A percentile compares a stretch with the other conserved stretches of the same genome.
These are phyloP conservation scores for Dinomys branickii DNA, from an alignment of 2,113 vertebrate species.

Conservation along the genomic window DNA sequence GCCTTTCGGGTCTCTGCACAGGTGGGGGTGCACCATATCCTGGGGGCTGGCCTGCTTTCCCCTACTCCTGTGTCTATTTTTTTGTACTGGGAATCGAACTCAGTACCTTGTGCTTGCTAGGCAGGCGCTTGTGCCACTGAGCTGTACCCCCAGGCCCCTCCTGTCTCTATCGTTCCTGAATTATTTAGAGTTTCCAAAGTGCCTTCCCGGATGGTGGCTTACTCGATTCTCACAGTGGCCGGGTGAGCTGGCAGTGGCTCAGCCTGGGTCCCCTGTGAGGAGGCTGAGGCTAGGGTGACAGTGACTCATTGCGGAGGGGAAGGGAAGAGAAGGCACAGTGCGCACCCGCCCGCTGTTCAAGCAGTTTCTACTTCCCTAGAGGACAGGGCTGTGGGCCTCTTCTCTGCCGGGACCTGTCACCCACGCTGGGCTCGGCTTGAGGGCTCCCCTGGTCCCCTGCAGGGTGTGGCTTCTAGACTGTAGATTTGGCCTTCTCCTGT, in stretches of 20 bases:
- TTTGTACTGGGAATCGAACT: no score
- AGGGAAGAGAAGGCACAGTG: background rate
- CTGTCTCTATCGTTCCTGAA: background rate
- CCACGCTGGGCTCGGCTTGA: background rate
- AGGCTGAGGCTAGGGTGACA: background rate
- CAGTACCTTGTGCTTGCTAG: no score
- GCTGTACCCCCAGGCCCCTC: no score
- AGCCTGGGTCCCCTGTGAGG: background rate
- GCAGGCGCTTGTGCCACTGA: no score
- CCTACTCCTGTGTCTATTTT: no score
- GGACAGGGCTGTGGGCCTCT: background rate
- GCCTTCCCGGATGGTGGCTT: slow-evolving; percentile 8
- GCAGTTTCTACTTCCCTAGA: slow-evolving; percentile 50
- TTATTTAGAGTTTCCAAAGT: slow-evolving; percentile 48
- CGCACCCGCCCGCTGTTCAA: fast-evolving
- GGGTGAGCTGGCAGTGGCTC: background rate
- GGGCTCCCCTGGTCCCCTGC: background rate
- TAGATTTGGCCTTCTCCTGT: background rate
- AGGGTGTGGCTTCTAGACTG: background rate
- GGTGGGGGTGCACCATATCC: background rate
- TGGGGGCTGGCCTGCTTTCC: background rate
- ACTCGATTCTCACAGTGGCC: background rate
- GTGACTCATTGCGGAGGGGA: slow-evolving; percentile 52
- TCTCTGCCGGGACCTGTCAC: background rate
- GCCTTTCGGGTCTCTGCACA: background rate